Conservation (phyloP, 2,113 vertebrate species). For the Actinemys pallida region DNA sequence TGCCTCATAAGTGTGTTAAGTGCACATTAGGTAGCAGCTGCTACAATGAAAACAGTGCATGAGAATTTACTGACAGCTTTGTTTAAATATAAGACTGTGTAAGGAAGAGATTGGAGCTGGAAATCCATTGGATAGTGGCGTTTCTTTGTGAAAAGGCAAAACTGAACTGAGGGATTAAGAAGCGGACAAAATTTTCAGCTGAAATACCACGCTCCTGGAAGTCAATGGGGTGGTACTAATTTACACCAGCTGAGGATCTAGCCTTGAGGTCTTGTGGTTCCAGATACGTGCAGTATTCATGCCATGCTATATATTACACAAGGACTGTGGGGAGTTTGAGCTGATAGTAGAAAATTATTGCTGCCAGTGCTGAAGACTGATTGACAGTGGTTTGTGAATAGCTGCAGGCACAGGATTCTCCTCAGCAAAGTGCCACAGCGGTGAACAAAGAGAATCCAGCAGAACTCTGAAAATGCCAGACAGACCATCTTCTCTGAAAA, state of each 20-base stretch:
- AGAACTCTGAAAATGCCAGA: conserved; percentile 9
- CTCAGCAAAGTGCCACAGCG: conserved; percentile 12
- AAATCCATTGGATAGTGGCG: neutral
- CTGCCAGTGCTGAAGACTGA: neutral
- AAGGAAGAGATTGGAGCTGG: neutral
- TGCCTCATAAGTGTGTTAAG: neutral
- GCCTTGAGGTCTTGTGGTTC: neutral
- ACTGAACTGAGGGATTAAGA: neutral
- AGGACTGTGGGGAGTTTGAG: neutral
- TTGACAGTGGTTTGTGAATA: neutral
- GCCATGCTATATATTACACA: neutral
- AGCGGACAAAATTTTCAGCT: conserved; percentile 7
- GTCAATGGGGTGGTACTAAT: neutral
- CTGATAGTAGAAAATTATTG: neutral
- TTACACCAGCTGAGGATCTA: conserved; percentile 4
- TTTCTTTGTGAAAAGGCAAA: neutral
- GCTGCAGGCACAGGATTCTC: neutral
- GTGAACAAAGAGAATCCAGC: neutral
- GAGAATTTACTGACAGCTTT: neutral
- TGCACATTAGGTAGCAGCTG: neutral
- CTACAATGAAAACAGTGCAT: neutral
- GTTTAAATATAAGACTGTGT: neutral
- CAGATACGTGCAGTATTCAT: neutral
- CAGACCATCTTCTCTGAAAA: neutral
- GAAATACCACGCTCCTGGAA: neutral